phyloP scores from a whole-genome alignment of 2,888 invertebrate genomes.

The Seladonia tumulorum region DNA sequence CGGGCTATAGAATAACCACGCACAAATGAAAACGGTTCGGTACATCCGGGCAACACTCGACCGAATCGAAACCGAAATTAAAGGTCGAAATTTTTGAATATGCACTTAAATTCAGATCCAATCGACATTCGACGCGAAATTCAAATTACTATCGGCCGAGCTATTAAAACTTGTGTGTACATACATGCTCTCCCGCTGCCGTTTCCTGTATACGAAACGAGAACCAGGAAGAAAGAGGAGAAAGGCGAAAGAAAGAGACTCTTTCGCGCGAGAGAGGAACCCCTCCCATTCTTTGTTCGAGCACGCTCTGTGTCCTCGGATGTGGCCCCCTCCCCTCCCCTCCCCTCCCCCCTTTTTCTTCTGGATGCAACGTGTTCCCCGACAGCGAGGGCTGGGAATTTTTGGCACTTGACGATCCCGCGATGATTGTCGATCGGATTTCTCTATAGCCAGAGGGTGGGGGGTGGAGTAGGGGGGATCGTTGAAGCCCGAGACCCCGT shows the following conservation, averaged over 20 bases:
- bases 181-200: slow-evolving; percentile 26
- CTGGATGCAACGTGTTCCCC: neutral
- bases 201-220: slow-evolving; percentile 57
- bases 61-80: no score
- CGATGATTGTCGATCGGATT: slow-evolving; percentile 49
- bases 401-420: slow-evolving; percentile 56
- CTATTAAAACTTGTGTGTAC: no score
- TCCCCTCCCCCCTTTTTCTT: neutral
- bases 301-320: slow-evolving; percentile 9
- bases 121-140: no score
- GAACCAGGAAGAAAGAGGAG: slow-evolving; percentile 23
- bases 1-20: no score
- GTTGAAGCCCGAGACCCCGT: neutral
- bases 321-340: neutral
- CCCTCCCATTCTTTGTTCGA: slow-evolving; percentile 31
- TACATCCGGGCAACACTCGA: no score
- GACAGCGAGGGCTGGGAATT: neutral
- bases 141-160: no score
- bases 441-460: neutral
- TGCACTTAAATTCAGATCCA: no score
- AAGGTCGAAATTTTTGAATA: no score
- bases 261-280: no score
- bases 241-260: neutral
- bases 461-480: no score
- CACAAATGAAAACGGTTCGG: no score